Evolutionary conservation across 2,888 invertebrate species (phyloP).

Genomic region (Copidosoma aretas): DNA sequence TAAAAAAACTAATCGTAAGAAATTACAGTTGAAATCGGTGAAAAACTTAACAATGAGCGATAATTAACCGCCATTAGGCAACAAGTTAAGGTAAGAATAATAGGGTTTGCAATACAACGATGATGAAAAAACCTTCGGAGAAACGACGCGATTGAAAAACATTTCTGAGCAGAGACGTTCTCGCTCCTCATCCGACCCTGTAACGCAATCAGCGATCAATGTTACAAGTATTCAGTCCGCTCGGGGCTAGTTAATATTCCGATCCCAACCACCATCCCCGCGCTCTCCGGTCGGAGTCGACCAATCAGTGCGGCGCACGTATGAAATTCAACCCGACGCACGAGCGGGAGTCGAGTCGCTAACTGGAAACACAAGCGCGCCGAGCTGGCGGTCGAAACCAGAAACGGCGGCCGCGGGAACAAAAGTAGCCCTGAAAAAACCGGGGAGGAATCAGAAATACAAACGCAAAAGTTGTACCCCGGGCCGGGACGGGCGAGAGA

Average conservation of each 20-base stretch:
- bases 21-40: no score
- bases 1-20: no score
- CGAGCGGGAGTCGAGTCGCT: not conserved
- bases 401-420: conserved; percentile 32
- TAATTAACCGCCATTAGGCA: no score
- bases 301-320: not conserved
- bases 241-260: not conserved
- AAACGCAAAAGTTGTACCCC: conserved; percentile 33
- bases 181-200: no score
- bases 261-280: not conserved
- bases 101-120: no score
- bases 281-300: not conserved
- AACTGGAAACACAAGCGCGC: not conserved
- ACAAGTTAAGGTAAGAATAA: no score
- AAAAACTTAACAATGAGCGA: no score
- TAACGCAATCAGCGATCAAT: no score
- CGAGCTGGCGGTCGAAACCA: not conserved
- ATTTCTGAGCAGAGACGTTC: no score
- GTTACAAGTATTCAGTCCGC: not conserved
- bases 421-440: conserved; percentile 27
- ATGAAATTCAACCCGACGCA: not conserved
- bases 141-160: no score
- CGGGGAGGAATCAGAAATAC: conserved; percentile 34
- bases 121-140: no score
- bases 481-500: not conserved